Evolutionary conservation across 2,888 invertebrate genomes (phyloP).

Genomic region (Pogonocherus hispidulus): DNA sequence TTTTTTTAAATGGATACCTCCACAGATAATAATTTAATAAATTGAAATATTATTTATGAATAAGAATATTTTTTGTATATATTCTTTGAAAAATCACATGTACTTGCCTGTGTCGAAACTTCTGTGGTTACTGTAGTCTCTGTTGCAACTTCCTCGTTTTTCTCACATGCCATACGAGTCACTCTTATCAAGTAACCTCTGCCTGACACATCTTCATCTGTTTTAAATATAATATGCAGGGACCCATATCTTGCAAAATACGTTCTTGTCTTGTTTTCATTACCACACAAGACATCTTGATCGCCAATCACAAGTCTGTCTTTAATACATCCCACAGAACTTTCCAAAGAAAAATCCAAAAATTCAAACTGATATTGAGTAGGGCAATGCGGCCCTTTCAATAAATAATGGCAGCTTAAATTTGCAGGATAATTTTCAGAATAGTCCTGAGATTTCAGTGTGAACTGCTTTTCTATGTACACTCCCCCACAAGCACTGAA

Average conservation of each 20-base stretch:
- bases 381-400: conserved; percentile 70
- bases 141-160: neutral
- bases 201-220: conserved; percentile 61
- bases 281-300: conserved; percentile 71
- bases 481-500: conserved; percentile 64
- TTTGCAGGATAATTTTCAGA: conserved; percentile 69
- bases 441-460: conserved; percentile 71
- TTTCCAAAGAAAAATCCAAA: conserved; percentile 71
- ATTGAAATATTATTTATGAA: no score
- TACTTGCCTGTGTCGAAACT: conserved; percentile 24
- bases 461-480: conserved; percentile 68
- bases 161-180: conserved; percentile 64
- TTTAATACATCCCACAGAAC: conserved; percentile 69
- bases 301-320: conserved; percentile 71
- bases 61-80: no score
- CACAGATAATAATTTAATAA: no score
- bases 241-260: conserved; percentile 69
- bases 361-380: conserved; percentile 72
- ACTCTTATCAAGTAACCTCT: conserved; percentile 72
- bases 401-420: conserved; percentile 69
- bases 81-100: neutral
- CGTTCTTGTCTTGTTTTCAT: conserved; percentile 67
- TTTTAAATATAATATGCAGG: conserved; percentile 69
- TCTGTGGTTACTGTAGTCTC: conserved; percentile 30
- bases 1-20: no score